Percentiles rank a stretch among this genome's conserved stretches.
Conservation (phyloP, 2,113 vertebrate genomes). For the Thalassarche chlororhynchos region DNA sequence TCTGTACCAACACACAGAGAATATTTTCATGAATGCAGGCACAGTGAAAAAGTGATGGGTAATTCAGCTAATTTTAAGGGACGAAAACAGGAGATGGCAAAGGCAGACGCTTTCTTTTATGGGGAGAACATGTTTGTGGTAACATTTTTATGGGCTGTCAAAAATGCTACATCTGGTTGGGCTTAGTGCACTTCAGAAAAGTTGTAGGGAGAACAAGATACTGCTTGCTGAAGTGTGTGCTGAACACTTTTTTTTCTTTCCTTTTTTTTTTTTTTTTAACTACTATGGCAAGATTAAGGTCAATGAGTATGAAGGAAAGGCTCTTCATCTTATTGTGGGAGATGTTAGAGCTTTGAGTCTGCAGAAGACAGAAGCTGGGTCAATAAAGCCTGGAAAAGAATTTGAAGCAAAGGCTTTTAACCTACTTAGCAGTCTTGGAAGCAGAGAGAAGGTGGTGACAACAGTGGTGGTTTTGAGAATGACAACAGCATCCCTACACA, state of each 20-base stretch:
- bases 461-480: not conserved
- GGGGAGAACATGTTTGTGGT: not conserved
- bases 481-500: not conserved
- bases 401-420: not conserved
- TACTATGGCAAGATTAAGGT: not conserved
- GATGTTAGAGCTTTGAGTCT: not conserved
- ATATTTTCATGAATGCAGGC: not conserved
- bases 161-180: not conserved
- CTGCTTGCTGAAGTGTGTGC: not conserved
- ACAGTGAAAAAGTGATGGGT: not conserved
- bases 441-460: not conserved
- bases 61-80: not conserved
- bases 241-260: no score
- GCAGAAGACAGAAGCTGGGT: not conserved
- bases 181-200: not conserved
- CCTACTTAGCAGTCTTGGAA: not conserved
- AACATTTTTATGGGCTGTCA: not conserved
- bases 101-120: not conserved
- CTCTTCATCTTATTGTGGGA: not conserved
- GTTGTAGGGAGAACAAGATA: not conserved
- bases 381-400: not conserved
- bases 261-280: not conserved
- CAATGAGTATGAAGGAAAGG: not conserved
- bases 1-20: not conserved
- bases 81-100: not conserved